phyloP scores from a whole-genome alignment of 92 coral and sea anemone species.

The Phymanthus crucifer region DNA sequence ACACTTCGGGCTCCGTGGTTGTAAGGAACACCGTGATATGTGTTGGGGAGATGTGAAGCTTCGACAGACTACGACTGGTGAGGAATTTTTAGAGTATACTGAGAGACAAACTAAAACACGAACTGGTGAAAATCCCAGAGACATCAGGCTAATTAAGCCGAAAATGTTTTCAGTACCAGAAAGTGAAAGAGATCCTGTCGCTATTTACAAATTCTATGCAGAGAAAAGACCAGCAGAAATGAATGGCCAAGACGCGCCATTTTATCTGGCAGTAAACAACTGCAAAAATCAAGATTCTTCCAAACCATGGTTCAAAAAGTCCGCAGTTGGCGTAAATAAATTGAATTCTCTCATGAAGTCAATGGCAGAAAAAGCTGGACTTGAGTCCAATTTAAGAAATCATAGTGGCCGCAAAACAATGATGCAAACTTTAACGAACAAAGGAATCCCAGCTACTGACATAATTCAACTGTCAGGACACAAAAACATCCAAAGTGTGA shows the following conservation, averaged over 20 bases:
- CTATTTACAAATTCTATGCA: slow-evolving; percentile 32
- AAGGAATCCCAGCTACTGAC: too few relatives aligned
- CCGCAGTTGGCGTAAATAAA: slow-evolving; percentile 31
- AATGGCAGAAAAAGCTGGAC: slow-evolving; percentile 35
- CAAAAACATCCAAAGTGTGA: too few relatives aligned
- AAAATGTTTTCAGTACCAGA: slow-evolving; percentile 51
- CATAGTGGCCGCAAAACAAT: slow-evolving; percentile 42
- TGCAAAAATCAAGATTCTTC: slow-evolving; percentile 12
- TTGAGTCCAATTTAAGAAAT: slow-evolving; percentile 26
- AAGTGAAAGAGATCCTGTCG: slow-evolving; percentile 52
- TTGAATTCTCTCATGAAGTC: slow-evolving; percentile 30
- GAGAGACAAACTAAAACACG: slow-evolving; percentile 60
- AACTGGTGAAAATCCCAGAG: slow-evolving; percentile 35
- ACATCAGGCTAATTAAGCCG: slow-evolving; percentile 36
- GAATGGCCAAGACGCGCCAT: slow-evolving; percentile 28
- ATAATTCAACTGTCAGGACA: too few relatives aligned
- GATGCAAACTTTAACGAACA: slow-evolving; percentile 25
- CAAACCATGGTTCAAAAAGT: slow-evolving; percentile 41
- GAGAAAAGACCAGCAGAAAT: slow-evolving; percentile 49
- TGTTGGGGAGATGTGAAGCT: background rate
- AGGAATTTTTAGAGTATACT: slow-evolving; percentile 31
- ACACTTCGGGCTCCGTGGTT: too few relatives aligned
- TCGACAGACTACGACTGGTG: background rate
- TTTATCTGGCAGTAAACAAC: slow-evolving; percentile 46
- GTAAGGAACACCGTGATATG: too few relatives aligned